phyloP scores from a whole-genome alignment of 2,797 vertebrate genomes.

The Myiothlypis coronata region DNA sequence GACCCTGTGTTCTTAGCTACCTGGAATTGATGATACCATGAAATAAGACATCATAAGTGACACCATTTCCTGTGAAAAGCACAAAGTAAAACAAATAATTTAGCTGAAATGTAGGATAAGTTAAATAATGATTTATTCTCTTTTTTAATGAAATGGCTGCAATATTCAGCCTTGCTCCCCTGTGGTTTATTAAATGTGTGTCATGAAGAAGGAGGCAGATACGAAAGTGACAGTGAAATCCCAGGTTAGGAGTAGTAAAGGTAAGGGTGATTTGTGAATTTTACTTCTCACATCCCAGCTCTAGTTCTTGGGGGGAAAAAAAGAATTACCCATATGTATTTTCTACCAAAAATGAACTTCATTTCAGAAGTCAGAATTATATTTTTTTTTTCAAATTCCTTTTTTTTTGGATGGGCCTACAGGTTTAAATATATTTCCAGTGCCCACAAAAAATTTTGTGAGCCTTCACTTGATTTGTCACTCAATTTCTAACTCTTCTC shows the following conservation, averaged over 20 bases:
- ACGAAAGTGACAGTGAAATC: neutral
- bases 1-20: neutral
- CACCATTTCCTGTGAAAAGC: neutral
- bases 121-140: neutral
- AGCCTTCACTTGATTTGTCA: neutral
- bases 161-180: neutral
- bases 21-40: neutral
- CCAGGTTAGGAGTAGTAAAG: neutral
- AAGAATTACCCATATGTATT: neutral
- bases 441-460: neutral
- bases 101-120: neutral
- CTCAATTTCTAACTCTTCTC: neutral
- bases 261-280: neutral
- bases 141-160: neutral
- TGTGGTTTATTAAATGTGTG: neutral
- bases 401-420: neutral
- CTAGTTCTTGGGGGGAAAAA: neutral
- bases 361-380: neutral
- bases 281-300: neutral
- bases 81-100: neutral
- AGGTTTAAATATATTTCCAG: neutral
- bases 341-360: neutral
- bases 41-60: neutral
- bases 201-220: neutral
- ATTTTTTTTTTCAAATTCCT: neutral